Evolutionary conservation across 2,113 vertebrate genomes (phyloP).

Genomic region (Peromyscus leucopus): DNA sequence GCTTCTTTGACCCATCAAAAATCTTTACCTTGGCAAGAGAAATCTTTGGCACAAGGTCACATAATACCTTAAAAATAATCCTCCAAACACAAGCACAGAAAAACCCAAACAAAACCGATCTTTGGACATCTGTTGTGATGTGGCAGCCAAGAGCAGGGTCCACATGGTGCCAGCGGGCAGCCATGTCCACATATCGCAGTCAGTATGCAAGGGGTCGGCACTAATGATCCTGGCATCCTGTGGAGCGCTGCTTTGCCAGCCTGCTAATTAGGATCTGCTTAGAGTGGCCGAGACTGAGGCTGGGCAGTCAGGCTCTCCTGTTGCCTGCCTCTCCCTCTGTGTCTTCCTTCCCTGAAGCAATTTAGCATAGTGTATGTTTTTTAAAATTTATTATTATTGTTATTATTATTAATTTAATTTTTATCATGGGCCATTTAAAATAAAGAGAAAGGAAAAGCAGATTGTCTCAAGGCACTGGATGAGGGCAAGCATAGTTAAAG

Average conservation of each 20-base stretch:
- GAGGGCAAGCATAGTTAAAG: conserved; percentile 53
- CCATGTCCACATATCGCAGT: conserved; percentile 80
- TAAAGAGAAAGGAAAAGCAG: not conserved
- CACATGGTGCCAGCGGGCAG: conserved; percentile 82
- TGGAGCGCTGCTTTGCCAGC: conserved; percentile 78
- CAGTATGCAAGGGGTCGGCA: conserved; percentile 74
- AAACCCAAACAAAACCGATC: conserved; percentile 71
- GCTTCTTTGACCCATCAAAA: conserved; percentile 83
- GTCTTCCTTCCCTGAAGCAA: conserved; percentile 54
- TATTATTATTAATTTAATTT: conserved; percentile 37
- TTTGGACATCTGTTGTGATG: conserved; percentile 86
- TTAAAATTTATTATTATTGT: not conserved
- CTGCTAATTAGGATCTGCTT: conserved; percentile 86
- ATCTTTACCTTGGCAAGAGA: conserved; percentile 84
- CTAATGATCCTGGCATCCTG: conserved; percentile 87
- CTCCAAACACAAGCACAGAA: conserved; percentile 53
- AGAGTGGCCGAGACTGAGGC: conserved; percentile 73
- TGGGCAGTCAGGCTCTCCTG: conserved; percentile 71
- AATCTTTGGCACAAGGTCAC: conserved; percentile 85
- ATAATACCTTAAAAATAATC: conserved; percentile 28
- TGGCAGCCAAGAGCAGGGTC: conserved; percentile 82
- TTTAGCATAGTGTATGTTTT: not conserved
- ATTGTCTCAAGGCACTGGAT: not conserved
- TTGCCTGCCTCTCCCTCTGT: not conserved
- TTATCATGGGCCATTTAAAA: conserved; percentile 16